Base-by-base conservation (phyloP, 35 echinoderm and acorn worm genomes). In the Holothuria glaberrima region DNA sequence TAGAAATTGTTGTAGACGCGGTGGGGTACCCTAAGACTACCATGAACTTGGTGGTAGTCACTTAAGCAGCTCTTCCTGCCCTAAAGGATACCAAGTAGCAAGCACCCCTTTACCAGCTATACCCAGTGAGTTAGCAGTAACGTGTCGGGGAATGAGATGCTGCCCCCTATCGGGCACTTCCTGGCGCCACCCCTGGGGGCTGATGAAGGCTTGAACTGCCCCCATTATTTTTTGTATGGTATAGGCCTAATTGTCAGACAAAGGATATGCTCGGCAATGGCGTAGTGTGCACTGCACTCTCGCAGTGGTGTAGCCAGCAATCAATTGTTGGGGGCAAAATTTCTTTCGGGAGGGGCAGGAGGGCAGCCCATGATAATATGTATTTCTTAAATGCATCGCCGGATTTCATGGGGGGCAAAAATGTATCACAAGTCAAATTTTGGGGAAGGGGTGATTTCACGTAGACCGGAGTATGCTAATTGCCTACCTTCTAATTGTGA, bases 361-460 rank as follows among this genome's bases (percentile, higher is more conserved):
- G 58, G 58, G 58, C 21, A 59, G 58, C 58, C 58, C 58, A 59
- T 59, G 58, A 59, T 59, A 59, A 59, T 59, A 59, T 59, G 58
- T 59, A 59, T 59, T 59, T 59, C 58, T 59, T 59, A 59, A 59
- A 59, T 59, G 58, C 58, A 59, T 59, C 58, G 21, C 58, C 58
- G 58, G 58, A 59, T 59, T 59, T 59, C 58, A 59, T 59, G 58
- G 58, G 58, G 58, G 58, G 58, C 58, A 59, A 59, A 59, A 59
- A 59, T 59, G 58, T 59, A 59, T 59, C 58, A 59, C 58, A 59
- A 59, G 21, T 59, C 58, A 59, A 21, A 59, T 59, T 59, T 59
- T n/a, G 58, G 58, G 58, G 58, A 21, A 59, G 58, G 58, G 21
- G 58, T 59, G 58, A 59, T 21, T 59, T 59, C 58, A 59, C 58